Conservation (phyloP, 2,888 invertebrate species). For the Heliothis peltigera region DNA sequence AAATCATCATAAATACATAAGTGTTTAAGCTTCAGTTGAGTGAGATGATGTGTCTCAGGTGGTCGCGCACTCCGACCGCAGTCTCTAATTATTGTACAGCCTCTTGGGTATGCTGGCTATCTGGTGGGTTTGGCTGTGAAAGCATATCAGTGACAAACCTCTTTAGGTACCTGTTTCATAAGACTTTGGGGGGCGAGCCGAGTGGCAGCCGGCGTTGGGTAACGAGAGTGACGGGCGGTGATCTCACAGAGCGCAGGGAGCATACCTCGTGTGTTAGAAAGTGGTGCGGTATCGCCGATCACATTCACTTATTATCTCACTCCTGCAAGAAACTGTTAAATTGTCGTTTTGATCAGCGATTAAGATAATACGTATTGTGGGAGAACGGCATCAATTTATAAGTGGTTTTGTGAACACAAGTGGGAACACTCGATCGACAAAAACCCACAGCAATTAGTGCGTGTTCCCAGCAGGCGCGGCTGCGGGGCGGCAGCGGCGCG, state of each 20-base stretch:
- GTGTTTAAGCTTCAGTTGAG: neutral
- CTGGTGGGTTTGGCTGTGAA: constrained; percentile 10
- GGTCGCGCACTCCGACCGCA: too few species aligned
- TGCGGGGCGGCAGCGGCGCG: constrained; percentile 16
- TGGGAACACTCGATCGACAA: constrained; percentile 58
- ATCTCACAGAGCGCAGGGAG: constrained; percentile 15
- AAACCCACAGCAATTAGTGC: constrained; percentile 66
- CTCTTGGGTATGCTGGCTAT: too few species aligned
- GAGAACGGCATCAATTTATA: constrained; percentile 60
- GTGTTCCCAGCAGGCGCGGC: constrained; percentile 58
- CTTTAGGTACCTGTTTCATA: neutral
- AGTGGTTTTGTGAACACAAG: constrained; percentile 61
- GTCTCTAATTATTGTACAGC: too few species aligned
- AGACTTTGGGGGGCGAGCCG: neutral
- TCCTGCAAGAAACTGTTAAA: constrained; percentile 57
- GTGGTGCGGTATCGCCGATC: constrained; percentile 29
- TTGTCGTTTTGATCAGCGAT: constrained; percentile 61
- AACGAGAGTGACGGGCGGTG: constrained; percentile 35
- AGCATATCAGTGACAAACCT: neutral
- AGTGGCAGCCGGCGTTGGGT: constrained; percentile 6
- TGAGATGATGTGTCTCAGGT: too few species aligned
- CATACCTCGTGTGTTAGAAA: constrained; percentile 46
- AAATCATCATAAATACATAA: constrained; percentile 26
- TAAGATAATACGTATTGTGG: constrained; percentile 60
- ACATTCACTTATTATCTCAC: constrained; percentile 49